phyloP scores from a whole-genome alignment of 1,140 invertebrate genomes.

The Sipha flava region DNA sequence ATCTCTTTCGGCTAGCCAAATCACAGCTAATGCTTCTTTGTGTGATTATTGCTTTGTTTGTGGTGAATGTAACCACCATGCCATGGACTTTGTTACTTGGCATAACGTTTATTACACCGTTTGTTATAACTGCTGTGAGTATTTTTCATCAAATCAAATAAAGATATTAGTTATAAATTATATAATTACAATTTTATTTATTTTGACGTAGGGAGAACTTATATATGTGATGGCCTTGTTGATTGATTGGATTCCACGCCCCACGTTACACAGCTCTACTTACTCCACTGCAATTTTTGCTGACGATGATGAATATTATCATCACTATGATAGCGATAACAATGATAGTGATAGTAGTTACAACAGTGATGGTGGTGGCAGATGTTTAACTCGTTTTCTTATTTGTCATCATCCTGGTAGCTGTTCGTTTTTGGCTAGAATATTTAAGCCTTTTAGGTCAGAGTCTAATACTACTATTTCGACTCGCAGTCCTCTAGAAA shows the following conservation, averaged over 20 bases:
- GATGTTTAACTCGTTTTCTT: not conserved
- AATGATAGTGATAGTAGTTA: not conserved
- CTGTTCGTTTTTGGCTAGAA: not conserved
- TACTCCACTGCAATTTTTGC: not conserved
- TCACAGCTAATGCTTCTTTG: not conserved
- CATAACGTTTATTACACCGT: not conserved
- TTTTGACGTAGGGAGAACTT: not conserved
- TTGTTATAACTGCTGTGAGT: not conserved
- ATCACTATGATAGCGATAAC: not conserved
- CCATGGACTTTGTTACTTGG: conserved; percentile 2
- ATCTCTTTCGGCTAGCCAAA: not conserved
- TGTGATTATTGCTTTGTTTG: not conserved
- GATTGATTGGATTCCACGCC: not conserved
- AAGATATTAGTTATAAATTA: not conserved
- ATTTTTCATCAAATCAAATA: not conserved
- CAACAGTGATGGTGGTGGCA: not conserved
- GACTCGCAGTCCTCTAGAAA: not conserved
- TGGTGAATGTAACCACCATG: conserved; percentile 3
- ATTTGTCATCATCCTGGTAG: not conserved
- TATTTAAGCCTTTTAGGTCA: not conserved
- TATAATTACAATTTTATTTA: not conserved
- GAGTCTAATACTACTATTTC: not conserved
- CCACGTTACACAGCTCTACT: not conserved
- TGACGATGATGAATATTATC: conserved; percentile 4
- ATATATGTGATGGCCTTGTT: conserved; percentile 5